Evolutionary conservation across 2,888 invertebrate genomes (phyloP).

Genomic region (Pseudanteris insignis): DNA sequence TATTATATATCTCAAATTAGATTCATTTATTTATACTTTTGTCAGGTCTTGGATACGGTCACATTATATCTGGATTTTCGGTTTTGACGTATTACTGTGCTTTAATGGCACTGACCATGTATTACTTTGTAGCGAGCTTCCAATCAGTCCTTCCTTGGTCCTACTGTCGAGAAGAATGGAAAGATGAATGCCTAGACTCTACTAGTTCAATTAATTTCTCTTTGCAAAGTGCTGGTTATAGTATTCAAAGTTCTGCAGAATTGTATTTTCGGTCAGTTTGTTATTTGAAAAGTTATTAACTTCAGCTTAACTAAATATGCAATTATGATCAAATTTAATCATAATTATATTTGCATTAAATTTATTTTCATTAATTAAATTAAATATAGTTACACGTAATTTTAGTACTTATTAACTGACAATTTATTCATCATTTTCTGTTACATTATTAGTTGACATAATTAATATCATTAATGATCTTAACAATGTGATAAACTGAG

Average conservation of each 20-base stretch:
- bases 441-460: no score
- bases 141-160: slow-evolving; percentile 67
- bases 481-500: no score
- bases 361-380: no score
- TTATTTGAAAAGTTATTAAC: no score
- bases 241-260: slow-evolving; percentile 44
- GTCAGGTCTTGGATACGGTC: slow-evolving; percentile 67
- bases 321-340: no score
- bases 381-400: no score
- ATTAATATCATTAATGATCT: no score
- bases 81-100: slow-evolving; percentile 68
- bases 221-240: slow-evolving; percentile 11
- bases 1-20: no score
- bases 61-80: slow-evolving; percentile 63
- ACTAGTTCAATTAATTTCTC: slow-evolving; percentile 7
- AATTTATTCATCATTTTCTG: no score
- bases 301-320: no score
- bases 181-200: slow-evolving; percentile 51
- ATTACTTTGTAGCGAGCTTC: slow-evolving; percentile 67
- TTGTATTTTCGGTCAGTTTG: slow-evolving; percentile 18
- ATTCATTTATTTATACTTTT: slow-evolving; percentile 2
- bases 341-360: no score
- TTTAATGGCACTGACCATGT: slow-evolving; percentile 67
- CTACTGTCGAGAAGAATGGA: slow-evolving; percentile 63
- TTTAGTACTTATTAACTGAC: no score